These are phyloP conservation scores for Brachionus calyciflorus DNA, from an alignment of 1,140 invertebrate genomes.

Conservation along the genomic window DNA sequence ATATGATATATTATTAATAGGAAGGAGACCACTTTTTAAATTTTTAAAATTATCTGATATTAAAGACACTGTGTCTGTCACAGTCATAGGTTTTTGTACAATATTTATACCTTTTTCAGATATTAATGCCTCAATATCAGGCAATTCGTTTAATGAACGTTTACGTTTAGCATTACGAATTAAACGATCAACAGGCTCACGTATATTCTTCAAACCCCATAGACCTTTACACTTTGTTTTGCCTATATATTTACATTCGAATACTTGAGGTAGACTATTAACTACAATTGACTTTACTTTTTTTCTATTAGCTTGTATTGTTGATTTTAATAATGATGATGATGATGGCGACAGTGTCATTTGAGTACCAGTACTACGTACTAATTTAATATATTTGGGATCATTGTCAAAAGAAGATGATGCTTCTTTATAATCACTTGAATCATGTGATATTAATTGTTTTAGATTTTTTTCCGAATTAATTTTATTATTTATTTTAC, in stretches of 20 bases:
- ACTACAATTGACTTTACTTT: slow-evolving; percentile 11
- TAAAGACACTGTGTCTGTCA: background rate
- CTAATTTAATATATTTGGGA: slow-evolving; percentile 41
- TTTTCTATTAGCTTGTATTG: background rate
- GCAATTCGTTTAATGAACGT: slow-evolving; percentile 5
- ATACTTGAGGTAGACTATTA: slow-evolving; percentile 2
- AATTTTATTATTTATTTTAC: slow-evolving; percentile 8
- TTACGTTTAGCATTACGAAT: background rate
- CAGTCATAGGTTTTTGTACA: background rate
- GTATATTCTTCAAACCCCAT: slow-evolving; percentile 41
- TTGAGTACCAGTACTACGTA: slow-evolving; percentile 24
- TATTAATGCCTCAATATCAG: slow-evolving; percentile 7
- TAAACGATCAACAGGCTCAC: slow-evolving; percentile 24
- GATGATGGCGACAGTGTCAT: background rate
- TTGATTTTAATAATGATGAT: too few relatives aligned
- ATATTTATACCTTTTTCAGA: slow-evolving; percentile 2
- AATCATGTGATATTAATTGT: background rate
- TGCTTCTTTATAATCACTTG: background rate
- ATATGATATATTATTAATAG: slow-evolving; percentile 43
- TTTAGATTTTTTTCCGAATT: background rate
- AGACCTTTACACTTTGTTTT: slow-evolving; percentile 33
- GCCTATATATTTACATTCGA: slow-evolving; percentile 39
- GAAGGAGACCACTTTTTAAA: background rate
- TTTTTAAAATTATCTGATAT: background rate
- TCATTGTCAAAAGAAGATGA: slow-evolving; percentile 10